These are phyloP conservation scores for Apoda limacodes DNA, from an alignment of 2,888 invertebrate genomes.

Conservation along the genomic window DNA sequence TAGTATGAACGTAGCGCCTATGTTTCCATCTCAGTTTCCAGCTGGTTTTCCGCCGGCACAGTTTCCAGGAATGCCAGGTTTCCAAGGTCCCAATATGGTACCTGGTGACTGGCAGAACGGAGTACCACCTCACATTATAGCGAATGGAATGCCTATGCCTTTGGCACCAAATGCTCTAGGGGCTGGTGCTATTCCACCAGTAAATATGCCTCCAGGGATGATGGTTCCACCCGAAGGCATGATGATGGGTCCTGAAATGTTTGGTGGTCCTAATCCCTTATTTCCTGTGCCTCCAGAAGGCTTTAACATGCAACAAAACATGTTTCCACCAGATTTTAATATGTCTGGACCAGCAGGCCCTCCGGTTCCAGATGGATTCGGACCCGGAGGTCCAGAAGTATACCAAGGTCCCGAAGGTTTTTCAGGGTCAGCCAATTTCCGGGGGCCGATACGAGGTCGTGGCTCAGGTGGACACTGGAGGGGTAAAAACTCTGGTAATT, in stretches of 20 bases:
- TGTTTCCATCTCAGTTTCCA: constrained; percentile 62
- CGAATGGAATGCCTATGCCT: constrained; percentile 43
- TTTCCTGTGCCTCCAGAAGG: constrained; percentile 47
- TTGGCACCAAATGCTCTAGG: constrained; percentile 39
- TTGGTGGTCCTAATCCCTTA: constrained; percentile 41
- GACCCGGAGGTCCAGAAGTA: constrained; percentile 13
- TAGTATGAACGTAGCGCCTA: constrained; percentile 41
- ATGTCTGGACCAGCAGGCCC: constrained; percentile 48
- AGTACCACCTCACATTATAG: constrained; percentile 44
- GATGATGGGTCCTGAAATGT: constrained; percentile 61
- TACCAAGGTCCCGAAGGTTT: constrained; percentile 44
- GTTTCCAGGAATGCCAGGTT: constrained; percentile 54
- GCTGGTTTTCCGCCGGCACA: constrained; percentile 55
- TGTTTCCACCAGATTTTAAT: constrained; percentile 63
- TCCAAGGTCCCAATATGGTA: constrained; percentile 47
- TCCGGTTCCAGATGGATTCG: constrained; percentile 8
- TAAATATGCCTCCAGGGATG: constrained; percentile 43
- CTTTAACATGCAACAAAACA: constrained; percentile 57
- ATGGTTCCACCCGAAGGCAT: constrained; percentile 60
- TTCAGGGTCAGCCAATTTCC: constrained; percentile 53
- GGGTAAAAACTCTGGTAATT: constrained; percentile 56
- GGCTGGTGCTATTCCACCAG: constrained; percentile 41
- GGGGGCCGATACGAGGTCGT: constrained; percentile 69
- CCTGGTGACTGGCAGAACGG: constrained; percentile 52
- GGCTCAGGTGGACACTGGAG: constrained; percentile 61